phyloP scores from a whole-genome alignment of 1,140 invertebrate genomes.

The Plectrocnemia conspersa region DNA sequence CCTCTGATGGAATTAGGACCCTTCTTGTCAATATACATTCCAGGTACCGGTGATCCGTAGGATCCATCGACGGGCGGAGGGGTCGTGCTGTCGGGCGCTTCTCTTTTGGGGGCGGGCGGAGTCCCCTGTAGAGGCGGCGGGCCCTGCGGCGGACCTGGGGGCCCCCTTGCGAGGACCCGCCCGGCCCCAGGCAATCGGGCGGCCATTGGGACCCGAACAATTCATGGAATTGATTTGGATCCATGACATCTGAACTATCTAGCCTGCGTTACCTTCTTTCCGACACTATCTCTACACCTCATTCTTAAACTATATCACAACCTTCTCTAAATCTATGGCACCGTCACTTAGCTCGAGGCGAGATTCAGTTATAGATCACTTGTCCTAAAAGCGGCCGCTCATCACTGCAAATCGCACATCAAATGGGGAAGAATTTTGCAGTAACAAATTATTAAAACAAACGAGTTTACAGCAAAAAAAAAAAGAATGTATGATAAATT shows the following conservation, averaged over 20 bases:
- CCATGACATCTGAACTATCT: slow-evolving; percentile 37
- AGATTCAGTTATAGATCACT: too few species aligned
- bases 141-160: slow-evolving; percentile 42
- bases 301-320: too few species aligned
- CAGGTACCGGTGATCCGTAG: slow-evolving; percentile 43
- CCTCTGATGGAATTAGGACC: slow-evolving; percentile 60
- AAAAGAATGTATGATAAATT: too few species aligned
- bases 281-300: too few species aligned
- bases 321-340: too few species aligned
- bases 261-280: slow-evolving; percentile 4
- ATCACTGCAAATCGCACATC: too few species aligned
- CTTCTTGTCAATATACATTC: slow-evolving; percentile 53
- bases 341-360: too few species aligned
- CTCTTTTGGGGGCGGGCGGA: slow-evolving; percentile 42
- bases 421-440: too few species aligned
- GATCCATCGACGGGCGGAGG: slow-evolving; percentile 45
- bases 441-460: too few species aligned
- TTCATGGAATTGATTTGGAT: slow-evolving; percentile 48
- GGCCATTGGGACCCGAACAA: slow-evolving; percentile 51
- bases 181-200: slow-evolving; percentile 48
- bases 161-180: slow-evolving; percentile 24
- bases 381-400: too few species aligned
- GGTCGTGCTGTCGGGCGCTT: slow-evolving; percentile 48
- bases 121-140: slow-evolving; percentile 38
- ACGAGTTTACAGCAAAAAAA: too few species aligned